Evolutionary conservation across 2,888 invertebrate genomes (phyloP).

Genomic region (Drosophila atroscutellata): DNA sequence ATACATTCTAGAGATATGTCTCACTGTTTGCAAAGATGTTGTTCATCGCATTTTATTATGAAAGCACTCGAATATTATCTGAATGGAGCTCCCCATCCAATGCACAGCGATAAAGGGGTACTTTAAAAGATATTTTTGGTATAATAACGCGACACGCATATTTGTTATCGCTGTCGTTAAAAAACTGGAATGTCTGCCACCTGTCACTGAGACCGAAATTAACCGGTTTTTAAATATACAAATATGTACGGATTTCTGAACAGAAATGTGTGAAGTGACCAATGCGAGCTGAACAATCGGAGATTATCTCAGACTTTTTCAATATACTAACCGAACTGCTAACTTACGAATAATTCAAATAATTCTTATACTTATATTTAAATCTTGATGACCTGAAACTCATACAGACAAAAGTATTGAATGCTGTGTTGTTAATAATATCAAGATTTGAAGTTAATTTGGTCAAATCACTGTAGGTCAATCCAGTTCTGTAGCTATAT

Average conservation of each 20-base stretch:
- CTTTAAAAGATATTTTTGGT: conserved; percentile 17
- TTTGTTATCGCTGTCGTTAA: conserved; percentile 14
- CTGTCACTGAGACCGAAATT: neutral
- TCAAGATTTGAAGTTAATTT: too few species aligned
- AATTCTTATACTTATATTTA: neutral
- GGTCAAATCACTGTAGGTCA: neutral
- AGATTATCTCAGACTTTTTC: neutral
- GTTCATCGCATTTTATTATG: conserved; percentile 3
- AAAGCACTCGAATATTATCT: conserved; percentile 25
- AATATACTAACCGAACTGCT: neutral
- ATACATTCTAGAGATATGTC: neutral
- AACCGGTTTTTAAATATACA: neutral
- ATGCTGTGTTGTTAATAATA: too few species aligned
- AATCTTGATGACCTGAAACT: neutral
- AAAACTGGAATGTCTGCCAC: neutral
- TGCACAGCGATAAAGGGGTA: conserved; percentile 32
- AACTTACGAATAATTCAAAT: neutral
- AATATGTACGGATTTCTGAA: neutral
- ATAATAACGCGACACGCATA: conserved; percentile 7
- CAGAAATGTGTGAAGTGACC: neutral
- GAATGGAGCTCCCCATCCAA: neutral
- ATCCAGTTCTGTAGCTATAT: too few species aligned
- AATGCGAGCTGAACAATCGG: neutral
- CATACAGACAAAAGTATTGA: too few species aligned
- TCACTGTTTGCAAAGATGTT: neutral